Evolutionary conservation across 2,888 invertebrate species (phyloP).

Genomic region (Leptopilina myrica): DNA sequence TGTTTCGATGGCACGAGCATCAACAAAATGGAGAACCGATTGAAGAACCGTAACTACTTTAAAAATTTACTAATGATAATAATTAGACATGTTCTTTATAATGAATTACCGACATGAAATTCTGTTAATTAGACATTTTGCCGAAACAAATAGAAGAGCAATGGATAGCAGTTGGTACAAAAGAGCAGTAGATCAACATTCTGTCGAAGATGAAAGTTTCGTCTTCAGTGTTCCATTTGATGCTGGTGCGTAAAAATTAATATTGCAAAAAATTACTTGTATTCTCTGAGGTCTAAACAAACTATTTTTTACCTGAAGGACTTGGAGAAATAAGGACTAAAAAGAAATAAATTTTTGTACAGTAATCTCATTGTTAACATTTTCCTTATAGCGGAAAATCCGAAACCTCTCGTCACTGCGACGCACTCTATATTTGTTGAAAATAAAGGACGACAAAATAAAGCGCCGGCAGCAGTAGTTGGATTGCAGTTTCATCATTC

Average conservation of each 20-base stretch:
- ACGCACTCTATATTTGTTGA: conserved; percentile 94
- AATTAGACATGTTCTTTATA: background rate
- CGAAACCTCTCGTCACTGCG: conserved; percentile 87
- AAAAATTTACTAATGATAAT: background rate
- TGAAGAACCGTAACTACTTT: conserved; percentile 82
- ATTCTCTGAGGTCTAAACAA: background rate
- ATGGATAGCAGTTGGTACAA: conserved; percentile 95
- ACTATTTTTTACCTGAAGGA: no score
- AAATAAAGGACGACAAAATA: conserved; percentile 82
- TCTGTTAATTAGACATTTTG: conserved; percentile 84
- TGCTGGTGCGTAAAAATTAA: conserved; percentile 76
- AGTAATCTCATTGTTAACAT: background rate
- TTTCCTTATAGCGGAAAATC: conserved; percentile 74
- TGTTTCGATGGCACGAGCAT: conserved; percentile 92
- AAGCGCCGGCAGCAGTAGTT: conserved; percentile 94
- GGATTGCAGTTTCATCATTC: conserved; percentile 92
- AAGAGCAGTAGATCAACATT: conserved; percentile 92
- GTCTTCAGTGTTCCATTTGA: conserved; percentile 93
- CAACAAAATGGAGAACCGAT: conserved; percentile 79
- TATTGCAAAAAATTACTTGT: background rate
- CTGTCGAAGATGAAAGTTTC: conserved; percentile 91
- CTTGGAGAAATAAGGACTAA: background rate
- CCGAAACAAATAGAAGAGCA: conserved; percentile 87
- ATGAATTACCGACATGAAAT: background rate
- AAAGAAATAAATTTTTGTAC: background rate